Conservation (phyloP, 2,797 vertebrate species). For the Sphenopsis melanotis region DNA sequence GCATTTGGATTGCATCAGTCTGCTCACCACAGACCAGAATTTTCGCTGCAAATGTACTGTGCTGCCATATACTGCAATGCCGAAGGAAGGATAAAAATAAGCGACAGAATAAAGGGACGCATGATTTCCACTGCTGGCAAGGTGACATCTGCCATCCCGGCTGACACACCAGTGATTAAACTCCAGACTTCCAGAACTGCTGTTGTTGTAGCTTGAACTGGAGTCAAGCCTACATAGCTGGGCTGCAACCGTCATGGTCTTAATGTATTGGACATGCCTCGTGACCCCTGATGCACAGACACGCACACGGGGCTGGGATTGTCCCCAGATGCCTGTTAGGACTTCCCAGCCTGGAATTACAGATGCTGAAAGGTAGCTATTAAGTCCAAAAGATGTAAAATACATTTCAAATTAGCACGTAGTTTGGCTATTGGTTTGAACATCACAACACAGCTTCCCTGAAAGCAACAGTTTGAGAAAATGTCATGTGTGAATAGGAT, state of each 20-base stretch:
- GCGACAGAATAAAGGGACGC: conserved; percentile 28
- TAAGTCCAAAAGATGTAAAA: conserved; percentile 33
- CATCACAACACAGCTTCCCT: neutral
- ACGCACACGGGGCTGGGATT: neutral
- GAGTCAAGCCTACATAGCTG: conserved; percentile 25
- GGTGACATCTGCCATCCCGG: conserved; percentile 47
- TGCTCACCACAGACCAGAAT: neutral
- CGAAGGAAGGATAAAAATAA: conserved; percentile 52
- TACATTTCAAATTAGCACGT: conserved; percentile 22
- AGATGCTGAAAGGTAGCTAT: conserved; percentile 32
- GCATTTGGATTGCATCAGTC: conserved; percentile 2
- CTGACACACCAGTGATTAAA: conserved; percentile 50
- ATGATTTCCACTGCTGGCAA: conserved; percentile 47
- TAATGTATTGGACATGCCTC: conserved; percentile 53
- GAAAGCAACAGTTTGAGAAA: conserved; percentile 11
- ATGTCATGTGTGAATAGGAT: neutral
- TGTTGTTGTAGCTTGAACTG: conserved; percentile 27
- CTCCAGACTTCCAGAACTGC: conserved; percentile 18
- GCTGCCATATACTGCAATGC: conserved; percentile 16
- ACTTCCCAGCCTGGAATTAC: neutral
- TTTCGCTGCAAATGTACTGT: neutral
- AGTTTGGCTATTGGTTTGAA: conserved; percentile 17
- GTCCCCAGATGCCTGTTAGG: conserved; percentile 48
- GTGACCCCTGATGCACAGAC: conserved; percentile 39
- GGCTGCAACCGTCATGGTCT: conserved; percentile 39